Conservation (phyloP, 2,797 vertebrate genomes). For the Oryzias dopingdopingensis region DNA sequence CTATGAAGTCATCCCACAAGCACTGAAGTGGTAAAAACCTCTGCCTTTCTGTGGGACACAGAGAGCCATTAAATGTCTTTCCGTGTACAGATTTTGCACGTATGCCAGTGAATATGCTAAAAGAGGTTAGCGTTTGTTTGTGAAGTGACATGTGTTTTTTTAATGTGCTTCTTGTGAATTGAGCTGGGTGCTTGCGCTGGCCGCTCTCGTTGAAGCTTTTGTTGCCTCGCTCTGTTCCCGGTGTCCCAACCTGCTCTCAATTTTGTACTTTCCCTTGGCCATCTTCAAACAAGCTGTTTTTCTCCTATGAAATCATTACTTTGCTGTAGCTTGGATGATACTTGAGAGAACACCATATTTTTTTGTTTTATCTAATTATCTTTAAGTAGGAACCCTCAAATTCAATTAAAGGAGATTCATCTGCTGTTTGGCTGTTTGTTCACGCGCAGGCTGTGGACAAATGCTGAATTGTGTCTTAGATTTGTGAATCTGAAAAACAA, state of each 20-base stretch:
- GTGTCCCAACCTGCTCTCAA: conserved; percentile 10
- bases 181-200: conserved; percentile 4
- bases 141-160: conserved; percentile 14
- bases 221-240: too few species aligned
- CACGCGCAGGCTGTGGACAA: conserved; percentile 47
- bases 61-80: conserved; percentile 18
- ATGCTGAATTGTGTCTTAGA: conserved; percentile 64
- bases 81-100: not conserved
- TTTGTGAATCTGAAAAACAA: conserved; percentile 75
- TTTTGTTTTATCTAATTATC: conserved; percentile 51
- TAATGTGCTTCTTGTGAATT: conserved; percentile 20
- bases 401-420: conserved; percentile 66
- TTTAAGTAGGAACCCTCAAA: conserved; percentile 56
- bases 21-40: conserved; percentile 8
- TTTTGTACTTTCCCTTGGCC: conserved; percentile 14
- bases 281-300: conserved; percentile 17
- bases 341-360: conserved; percentile 25
- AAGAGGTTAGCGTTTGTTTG: conserved; percentile 1
- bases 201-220: too few species aligned
- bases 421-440: conserved; percentile 46
- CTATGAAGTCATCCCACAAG: conserved; percentile 38
- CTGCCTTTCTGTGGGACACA: conserved; percentile 8
- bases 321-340: conserved; percentile 23
- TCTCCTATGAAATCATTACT: conserved; percentile 9
- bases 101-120: conserved; percentile 12